Base-by-base conservation (phyloP, 2,888 invertebrate genomes). In the Cosmia pyralina region DNA sequence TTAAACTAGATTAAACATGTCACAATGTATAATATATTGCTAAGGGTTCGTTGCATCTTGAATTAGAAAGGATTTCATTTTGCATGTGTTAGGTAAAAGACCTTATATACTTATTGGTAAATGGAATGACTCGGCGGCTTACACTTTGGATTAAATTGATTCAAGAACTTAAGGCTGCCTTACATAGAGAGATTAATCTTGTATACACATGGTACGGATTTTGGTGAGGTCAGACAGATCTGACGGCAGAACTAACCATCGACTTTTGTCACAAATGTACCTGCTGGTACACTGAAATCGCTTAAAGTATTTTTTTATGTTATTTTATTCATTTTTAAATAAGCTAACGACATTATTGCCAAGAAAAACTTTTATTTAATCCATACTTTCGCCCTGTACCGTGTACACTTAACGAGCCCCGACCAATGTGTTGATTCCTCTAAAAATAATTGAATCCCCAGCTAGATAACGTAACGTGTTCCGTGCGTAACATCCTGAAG, bases 381-480 rank as follows among this genome's bases (percentile, higher is more conserved):
- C 28, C 28, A 28, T 28, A 2, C 28, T 1, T 28, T 28, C 28
- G 3, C 28, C 28, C 28, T 28, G 28, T 28, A 28, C 28, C 28
- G 3, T 1, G 2, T 28, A 28, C 38, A 4, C 38, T 38, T 38
- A 4, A 38, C 28, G 28, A 28, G 3, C 28, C 28, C 28, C 28
- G 28, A 28, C 44, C 38, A 77, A 57, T 69, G 41, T 69, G 38
- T 55, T 17, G 11, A 62, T 60, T 52, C 50, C 52, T 55, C 41
- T 34, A 76, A 19, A 62, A 46, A 66, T 70, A 72, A 82, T 69
- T 72, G 22, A 73, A 67, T 83, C 28, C 28, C 8, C 38, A 52
- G 15, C 48, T 5, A 60, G 63, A 70, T 83, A 59, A 34, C 38
- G 41, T 11, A 17, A 19, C 55, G 1, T 48, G 59, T 59, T 55